phyloP scores from a whole-genome alignment of 2,888 invertebrate genomes.

The Leptopilina myrica region DNA sequence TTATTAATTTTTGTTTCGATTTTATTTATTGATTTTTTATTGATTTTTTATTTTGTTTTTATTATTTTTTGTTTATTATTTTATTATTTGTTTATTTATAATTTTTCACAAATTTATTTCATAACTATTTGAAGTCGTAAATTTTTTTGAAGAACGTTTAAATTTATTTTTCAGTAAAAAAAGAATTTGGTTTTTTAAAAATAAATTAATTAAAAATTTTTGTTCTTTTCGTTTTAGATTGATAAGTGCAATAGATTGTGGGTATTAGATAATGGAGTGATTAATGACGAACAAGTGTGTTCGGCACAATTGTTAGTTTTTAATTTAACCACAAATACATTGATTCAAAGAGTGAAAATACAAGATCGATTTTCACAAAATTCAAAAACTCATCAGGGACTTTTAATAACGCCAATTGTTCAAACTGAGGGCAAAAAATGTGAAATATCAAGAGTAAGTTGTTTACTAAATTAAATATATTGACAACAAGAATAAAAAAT shows the following conservation, averaged over 20 bases:
- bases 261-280: constrained; percentile 84
- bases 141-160: too few relatives aligned
- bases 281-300: constrained; percentile 80
- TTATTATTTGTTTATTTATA: too few relatives aligned
- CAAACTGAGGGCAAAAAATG: constrained; percentile 53
- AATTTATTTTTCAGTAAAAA: too few relatives aligned
- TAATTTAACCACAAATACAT: constrained; percentile 79
- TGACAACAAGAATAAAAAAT: neutral
- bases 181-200: too few relatives aligned
- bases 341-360: constrained; percentile 63
- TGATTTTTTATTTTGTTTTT: too few relatives aligned
- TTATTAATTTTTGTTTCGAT: too few relatives aligned
- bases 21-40: too few relatives aligned
- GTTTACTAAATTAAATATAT: neutral
- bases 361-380: constrained; percentile 54
- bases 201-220: too few relatives aligned
- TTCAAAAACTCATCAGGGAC: constrained; percentile 48
- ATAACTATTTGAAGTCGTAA: too few relatives aligned
- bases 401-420: constrained; percentile 64
- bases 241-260: constrained; percentile 84
- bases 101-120: too few relatives aligned
- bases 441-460: constrained; percentile 54
- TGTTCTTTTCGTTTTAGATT: constrained; percentile 78
- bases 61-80: too few relatives aligned
- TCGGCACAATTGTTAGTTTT: constrained; percentile 86